A percentile compares a stretch with the other conserved stretches of the same genome.
phyloP scores from a whole-genome alignment of 1,140 invertebrate species.

The Acromyrmex echinatior region DNA sequence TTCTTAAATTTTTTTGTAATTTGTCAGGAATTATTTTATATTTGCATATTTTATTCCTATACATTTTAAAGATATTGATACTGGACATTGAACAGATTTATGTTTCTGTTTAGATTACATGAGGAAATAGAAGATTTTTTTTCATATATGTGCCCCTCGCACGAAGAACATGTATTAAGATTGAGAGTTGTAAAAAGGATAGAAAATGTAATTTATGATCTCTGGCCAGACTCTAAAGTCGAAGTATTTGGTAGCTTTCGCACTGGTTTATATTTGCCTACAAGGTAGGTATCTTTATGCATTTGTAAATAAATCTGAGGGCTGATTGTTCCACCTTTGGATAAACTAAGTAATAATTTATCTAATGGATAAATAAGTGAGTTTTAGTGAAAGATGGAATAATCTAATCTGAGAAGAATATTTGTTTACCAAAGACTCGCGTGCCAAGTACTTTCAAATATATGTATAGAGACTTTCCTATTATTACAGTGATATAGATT shows the following conservation, averaged over 20 bases:
- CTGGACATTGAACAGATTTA: not conserved
- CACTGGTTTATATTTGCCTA: slow-evolving; percentile 97
- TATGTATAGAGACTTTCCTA: not conserved
- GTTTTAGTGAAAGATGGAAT: not conserved
- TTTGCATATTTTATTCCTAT: not conserved
- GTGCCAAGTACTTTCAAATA: not conserved
- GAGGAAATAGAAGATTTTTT: slow-evolving; percentile 99
- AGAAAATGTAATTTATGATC: slow-evolving; percentile 93
- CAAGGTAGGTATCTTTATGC: slow-evolving; percentile 88
- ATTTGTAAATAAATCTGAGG: not conserved
- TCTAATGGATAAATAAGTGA: no score
- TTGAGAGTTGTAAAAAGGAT: slow-evolving; percentile 95
- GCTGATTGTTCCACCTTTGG: no score
- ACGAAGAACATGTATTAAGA: slow-evolving; percentile 95
- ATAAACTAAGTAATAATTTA: no score
- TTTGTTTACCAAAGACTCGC: not conserved
- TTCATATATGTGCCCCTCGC: slow-evolving; percentile 96
- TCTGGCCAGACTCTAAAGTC: slow-evolving; percentile 96
- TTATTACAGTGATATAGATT: slow-evolving; percentile 96
- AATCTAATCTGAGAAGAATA: not conserved
- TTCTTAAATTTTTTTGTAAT: not conserved
- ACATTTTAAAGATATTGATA: not conserved
- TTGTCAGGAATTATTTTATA: not conserved
- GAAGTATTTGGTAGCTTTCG: slow-evolving; percentile 98
- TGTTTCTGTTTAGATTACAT: slow-evolving; percentile 90